Evolutionary conservation across 2,797 vertebrate genomes (phyloP).

Genomic region (Pterois miles): DNA sequence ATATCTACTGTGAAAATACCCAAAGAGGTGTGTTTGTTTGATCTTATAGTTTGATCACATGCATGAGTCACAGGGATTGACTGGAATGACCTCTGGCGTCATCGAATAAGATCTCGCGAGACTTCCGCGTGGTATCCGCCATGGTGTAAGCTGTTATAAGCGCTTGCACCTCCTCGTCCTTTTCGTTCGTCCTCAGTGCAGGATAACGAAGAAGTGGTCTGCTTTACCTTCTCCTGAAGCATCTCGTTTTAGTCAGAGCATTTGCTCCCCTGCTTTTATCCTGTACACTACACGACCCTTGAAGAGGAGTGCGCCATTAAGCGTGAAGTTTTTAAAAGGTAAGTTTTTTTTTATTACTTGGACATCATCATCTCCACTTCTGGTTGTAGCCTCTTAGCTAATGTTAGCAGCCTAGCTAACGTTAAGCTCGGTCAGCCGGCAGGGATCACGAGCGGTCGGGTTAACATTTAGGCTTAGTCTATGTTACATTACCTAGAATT

Average conservation of each 20-base stretch:
- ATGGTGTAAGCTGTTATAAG: conserved; percentile 43
- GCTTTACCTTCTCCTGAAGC: not conserved
- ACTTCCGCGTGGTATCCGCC: not conserved
- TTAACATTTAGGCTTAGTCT: not conserved
- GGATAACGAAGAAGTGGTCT: conserved; percentile 74
- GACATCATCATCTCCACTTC: not conserved
- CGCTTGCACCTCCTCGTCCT: conserved; percentile 53
- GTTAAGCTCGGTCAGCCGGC: conserved; percentile 22
- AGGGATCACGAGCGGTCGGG: not conserved
- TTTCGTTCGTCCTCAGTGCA: conserved; percentile 88
- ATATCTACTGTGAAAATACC: not conserved
- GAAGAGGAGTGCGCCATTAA: rapidly evolving
- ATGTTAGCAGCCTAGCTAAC: conserved; percentile 39
- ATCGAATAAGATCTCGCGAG: conserved; percentile 57
- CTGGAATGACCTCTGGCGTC: conserved; percentile 10
- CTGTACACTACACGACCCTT: rapidly evolving
- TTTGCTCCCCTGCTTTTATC: rapidly evolving
- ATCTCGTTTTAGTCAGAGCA: not conserved
- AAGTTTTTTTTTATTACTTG: conserved; percentile 16
- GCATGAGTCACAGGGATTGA: not conserved
- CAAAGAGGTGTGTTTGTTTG: not conserved
- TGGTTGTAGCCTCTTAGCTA: conserved; percentile 39
- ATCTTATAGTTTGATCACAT: not conserved
- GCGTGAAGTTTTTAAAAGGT: conserved; percentile 34
- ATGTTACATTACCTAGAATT: rapidly evolving